Percentiles rank a stretch among this genome's conserved stretches.
phyloP scores from a whole-genome alignment of 2,888 invertebrate species.

The Allolobophora icterica region DNA sequence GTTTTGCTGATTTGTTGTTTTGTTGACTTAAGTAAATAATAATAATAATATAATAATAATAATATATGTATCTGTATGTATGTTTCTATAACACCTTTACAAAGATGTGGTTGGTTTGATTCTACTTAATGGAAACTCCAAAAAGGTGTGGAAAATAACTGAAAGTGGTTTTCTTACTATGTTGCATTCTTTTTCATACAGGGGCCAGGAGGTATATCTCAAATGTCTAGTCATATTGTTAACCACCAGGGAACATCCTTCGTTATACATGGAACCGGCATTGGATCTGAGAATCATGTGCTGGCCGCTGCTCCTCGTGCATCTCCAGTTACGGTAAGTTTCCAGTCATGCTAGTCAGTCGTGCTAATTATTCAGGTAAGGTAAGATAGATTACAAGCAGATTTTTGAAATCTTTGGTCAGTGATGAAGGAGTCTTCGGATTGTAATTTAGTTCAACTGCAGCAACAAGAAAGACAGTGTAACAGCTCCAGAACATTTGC shows the following conservation, averaged over 20 bases:
- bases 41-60: no score
- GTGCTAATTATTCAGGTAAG: no score
- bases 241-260: slow-evolving; percentile 9
- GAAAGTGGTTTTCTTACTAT: not conserved
- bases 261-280: not conserved
- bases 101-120: not conserved
- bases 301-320: not conserved
- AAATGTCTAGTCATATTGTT: not conserved
- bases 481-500: not conserved
- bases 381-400: not conserved
- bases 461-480: not conserved
- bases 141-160: not conserved
- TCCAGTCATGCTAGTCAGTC: not conserved
- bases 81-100: not conserved
- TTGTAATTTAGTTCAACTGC: not conserved
- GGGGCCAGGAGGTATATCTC: not conserved
- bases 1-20: no score
- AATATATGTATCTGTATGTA: not conserved
- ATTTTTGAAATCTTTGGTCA: not conserved
- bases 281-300: not conserved
- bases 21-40: no score
- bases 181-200: not conserved
- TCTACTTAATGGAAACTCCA: not conserved
- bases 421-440: not conserved
- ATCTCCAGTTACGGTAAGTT: slow-evolving; percentile 8